Base-by-base conservation (phyloP, 2,797 vertebrate species). In the Bradypus variegatus region DNA sequence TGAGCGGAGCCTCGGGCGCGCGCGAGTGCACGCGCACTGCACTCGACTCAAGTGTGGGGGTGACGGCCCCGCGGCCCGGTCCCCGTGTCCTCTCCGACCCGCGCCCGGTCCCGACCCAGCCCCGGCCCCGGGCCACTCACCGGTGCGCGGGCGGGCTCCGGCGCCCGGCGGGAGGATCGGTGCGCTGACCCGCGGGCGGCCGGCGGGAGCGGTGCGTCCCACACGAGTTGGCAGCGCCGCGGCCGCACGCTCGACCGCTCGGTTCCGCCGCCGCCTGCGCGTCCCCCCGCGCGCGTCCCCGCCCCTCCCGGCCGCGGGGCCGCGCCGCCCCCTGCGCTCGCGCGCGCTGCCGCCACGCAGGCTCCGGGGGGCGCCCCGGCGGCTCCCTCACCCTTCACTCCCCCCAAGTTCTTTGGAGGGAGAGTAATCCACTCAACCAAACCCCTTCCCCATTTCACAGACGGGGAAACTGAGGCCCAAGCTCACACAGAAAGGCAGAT, bases 341-440 rank as follows among this genome's bases (percentile, higher is more conserved):
- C 91, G 96, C 95, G 94, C 95, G 93, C 91, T 50, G 62, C 94
- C 94, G 95, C 96, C 96, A 96, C 96, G 95, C 96, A 94, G 94
- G 94, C 96, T 91, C 38, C 12, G 69, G 92, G 91, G 92, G 95
- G 93, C 79, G 64, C 65, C 60, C 8, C 0, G 15, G 76, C 64
- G 5, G 45, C 33, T 53, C 21, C 50, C 65, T 69, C 73, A 0
- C 70, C 55, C 69, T 25, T 48, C 4, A 0, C 33, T 31, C 33
- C n/a, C 13, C 36, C 21, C 3, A 45, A 38, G 62, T 55, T 29
- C 2, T 23, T 9, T 5, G n/a, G n/a, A 9, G 25, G 1, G 36
- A 10, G 13, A 8, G 33, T 2, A 23, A 14, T 27, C 36, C 3
- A 4, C n/a, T 23, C 36, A 5, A 41, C 83, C 16, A 13, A 21